These are phyloP conservation scores for Caerostris darwini DNA, from an alignment of 1,140 invertebrate species.

Conservation along the genomic window DNA sequence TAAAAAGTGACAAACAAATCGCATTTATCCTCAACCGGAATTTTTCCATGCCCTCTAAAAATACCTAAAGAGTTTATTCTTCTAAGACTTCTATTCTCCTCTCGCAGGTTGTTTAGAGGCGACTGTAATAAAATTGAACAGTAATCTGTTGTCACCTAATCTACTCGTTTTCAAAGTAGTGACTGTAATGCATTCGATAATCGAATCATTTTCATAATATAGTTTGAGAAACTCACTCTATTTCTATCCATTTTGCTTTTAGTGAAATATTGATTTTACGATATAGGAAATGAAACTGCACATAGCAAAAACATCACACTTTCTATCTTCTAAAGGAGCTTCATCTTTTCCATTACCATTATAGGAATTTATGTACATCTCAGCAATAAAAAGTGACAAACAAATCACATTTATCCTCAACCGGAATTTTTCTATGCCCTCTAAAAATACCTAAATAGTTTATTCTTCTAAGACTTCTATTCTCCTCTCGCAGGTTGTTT, in stretches of 20 bases:
- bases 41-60: neutral
- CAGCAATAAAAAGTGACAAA: slow-evolving; percentile 27
- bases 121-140: slow-evolving; percentile 30
- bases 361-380: slow-evolving; percentile 10
- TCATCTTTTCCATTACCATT: neutral
- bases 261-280: no score
- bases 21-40: slow-evolving; percentile 1
- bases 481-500: neutral
- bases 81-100: neutral
- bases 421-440: neutral
- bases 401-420: slow-evolving; percentile 28
- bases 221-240: no score
- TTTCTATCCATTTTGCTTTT: no score
- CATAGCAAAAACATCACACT: no score
- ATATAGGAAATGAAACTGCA: no score
- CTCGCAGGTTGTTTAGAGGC: neutral
- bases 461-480: slow-evolving; percentile 2
- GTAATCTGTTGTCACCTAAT: no score
- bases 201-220: no score
- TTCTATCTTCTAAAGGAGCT: neutral
- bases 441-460: slow-evolving; percentile 63
- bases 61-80: slow-evolving; percentile 58
- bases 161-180: no score
- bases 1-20: slow-evolving; percentile 39
- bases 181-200: no score